A percentile compares a stretch with the other conserved stretches of the same genome.
Evolutionary conservation across 2,888 invertebrate genomes (phyloP).

Genomic region (Epinotia nisella): DNA sequence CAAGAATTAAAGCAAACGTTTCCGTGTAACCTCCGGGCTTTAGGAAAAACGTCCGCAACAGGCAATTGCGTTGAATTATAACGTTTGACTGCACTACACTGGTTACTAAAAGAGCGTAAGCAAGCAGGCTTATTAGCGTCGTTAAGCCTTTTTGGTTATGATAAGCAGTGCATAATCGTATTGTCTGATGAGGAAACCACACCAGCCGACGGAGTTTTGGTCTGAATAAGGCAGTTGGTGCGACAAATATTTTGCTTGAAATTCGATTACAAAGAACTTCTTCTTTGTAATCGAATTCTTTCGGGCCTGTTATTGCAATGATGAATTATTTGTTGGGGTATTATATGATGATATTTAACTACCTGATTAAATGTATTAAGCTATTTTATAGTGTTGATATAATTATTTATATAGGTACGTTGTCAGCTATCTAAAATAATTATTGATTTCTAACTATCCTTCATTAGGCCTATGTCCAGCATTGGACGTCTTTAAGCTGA

Average conservation of each 20-base stretch:
- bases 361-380: too few relatives aligned
- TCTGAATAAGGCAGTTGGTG: slow-evolving; percentile 3
- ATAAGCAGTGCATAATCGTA: slow-evolving; percentile 22
- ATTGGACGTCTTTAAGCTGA: too few relatives aligned
- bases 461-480: too few relatives aligned
- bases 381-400: too few relatives aligned
- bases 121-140: neutral
- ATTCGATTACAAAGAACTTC: neutral
- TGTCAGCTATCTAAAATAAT: too few relatives aligned
- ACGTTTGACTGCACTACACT: slow-evolving; percentile 16
- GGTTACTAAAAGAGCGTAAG: neutral
- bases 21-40: slow-evolving; percentile 12
- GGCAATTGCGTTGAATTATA: slow-evolving; percentile 25
- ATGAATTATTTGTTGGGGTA: neutral
- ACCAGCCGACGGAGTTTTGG: slow-evolving; percentile 16
- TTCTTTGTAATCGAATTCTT: too few relatives aligned
- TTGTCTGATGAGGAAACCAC: slow-evolving; percentile 46
- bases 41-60: slow-evolving; percentile 25
- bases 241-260: slow-evolving; percentile 2
- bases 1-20: slow-evolving; percentile 3
- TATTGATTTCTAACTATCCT: too few relatives aligned
- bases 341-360: too few relatives aligned
- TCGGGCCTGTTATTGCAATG: neutral
- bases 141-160: neutral
- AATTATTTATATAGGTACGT: too few relatives aligned